Conservation (phyloP, 2,888 invertebrate species). For the Aleiodes testaceus region DNA sequence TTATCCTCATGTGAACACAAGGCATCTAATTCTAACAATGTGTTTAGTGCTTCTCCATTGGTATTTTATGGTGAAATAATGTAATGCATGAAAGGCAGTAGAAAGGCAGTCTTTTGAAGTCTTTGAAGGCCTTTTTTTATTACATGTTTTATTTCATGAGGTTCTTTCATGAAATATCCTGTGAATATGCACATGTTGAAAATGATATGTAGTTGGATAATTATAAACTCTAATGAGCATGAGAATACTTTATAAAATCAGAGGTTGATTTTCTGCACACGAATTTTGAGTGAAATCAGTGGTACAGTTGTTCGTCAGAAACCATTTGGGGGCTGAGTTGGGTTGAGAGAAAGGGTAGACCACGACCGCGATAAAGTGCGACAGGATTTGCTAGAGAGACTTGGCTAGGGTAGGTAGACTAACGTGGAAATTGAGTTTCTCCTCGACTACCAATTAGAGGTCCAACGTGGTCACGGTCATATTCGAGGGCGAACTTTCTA, state of each 20-base stretch:
- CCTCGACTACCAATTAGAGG: slow-evolving; percentile 59
- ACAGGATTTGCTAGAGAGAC: slow-evolving; percentile 27
- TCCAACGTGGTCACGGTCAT: slow-evolving; percentile 58
- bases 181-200: not conserved
- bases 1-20: not conserved
- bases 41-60: too few species aligned
- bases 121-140: too few species aligned
- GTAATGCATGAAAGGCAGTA: too few species aligned
- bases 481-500: slow-evolving; percentile 56
- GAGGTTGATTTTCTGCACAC: not conserved
- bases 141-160: too few species aligned
- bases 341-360: slow-evolving; percentile 1
- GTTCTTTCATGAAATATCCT: not conserved
- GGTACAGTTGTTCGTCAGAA: slow-evolving; percentile 8
- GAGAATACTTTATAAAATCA: not conserved
- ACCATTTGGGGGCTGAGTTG: not conserved
- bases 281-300: slow-evolving; percentile 15
- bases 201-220: not conserved
- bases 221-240: not conserved
- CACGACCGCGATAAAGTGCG: slow-evolving; percentile 21
- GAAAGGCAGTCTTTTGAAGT: too few species aligned
- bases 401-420: not conserved
- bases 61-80: too few species aligned
- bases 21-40: too few species aligned
- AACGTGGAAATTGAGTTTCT: slow-evolving; percentile 56